A percentile compares a stretch with the other conserved stretches of the same genome.
Evolutionary conservation across 2,113 vertebrate genomes (phyloP).

Genomic region (Stegostoma tigrinum): DNA sequence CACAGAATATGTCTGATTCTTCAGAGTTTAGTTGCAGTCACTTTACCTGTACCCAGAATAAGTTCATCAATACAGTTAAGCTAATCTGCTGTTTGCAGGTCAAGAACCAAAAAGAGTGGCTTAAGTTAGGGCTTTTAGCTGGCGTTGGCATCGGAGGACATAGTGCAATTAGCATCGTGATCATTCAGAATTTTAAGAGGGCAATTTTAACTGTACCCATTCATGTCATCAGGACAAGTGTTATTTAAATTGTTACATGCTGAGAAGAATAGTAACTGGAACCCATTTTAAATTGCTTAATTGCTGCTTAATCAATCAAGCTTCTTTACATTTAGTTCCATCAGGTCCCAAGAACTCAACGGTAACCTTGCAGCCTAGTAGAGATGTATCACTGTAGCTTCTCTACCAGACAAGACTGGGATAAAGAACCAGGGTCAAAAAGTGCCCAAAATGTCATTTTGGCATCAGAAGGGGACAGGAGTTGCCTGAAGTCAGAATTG

Average conservation of each 20-base stretch:
- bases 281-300: background rate
- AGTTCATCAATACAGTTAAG: background rate
- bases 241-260: background rate
- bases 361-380: background rate
- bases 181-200: background rate
- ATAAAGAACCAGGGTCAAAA: background rate
- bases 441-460: background rate
- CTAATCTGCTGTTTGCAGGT: background rate
- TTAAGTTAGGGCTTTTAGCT: background rate
- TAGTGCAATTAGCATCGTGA: background rate
- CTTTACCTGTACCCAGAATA: background rate
- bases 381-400: background rate
- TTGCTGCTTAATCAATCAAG: background rate
- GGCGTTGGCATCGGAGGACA: background rate
- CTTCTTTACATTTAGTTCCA: too few relatives aligned
- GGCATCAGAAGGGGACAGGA: background rate
- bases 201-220: background rate
- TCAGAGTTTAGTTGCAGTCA: background rate
- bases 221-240: background rate
- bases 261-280: background rate
- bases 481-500: background rate
- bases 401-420: background rate
- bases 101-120: background rate
- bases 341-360: background rate
- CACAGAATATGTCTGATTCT: background rate